Base-by-base conservation (phyloP, 2,113 vertebrate genomes). In the Speoplatyrhinus poulsoni region DNA sequence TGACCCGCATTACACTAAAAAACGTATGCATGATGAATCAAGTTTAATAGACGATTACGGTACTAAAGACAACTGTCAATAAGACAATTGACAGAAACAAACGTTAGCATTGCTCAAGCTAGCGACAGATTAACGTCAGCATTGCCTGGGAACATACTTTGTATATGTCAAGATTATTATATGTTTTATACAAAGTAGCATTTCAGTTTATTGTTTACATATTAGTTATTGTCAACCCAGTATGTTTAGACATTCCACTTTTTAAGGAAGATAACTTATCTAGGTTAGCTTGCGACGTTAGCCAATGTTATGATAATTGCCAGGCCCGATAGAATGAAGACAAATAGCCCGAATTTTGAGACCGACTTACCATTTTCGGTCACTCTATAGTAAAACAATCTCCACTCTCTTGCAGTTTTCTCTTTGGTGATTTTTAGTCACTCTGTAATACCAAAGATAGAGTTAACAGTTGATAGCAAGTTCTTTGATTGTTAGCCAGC, bases 351-450 rank as follows among this genome's bases (percentile, higher is more conserved):
- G 0, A 12, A n/a, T 57, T 32, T 26, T 11, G 12, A 62, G 54
- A 19, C 32, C 6, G 52, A 83, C 88, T 88, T 71, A 90, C 89
- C 89, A 91, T 91, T 83, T 85, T 84, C 13, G 60, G 79, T 86
- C 68, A 76, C 71, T 87, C 47, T 84, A 52, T 67, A 10, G 26
- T 12, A 58, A 54, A 56, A 53, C 65, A 66, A 61, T 71, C 64
- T 79, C 81, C 82, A 17, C 73, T 62, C 50, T 62, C 62, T 73
- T 36, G 63, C 63, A 55, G 66, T 57, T 65, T 10, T 52, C 33
- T 64, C 52, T 67, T 48, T 8, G 32, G n/a, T 15, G 67, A 32
- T 56, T 70, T 75, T 13, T 52, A n/a, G 49, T 76, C 60, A 48
- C 79, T 62, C n/a, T 16, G 61, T 75, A 76, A 71, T 1, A 19